phyloP scores from a whole-genome alignment of 2,888 invertebrate species.

The Netelia virgata region DNA sequence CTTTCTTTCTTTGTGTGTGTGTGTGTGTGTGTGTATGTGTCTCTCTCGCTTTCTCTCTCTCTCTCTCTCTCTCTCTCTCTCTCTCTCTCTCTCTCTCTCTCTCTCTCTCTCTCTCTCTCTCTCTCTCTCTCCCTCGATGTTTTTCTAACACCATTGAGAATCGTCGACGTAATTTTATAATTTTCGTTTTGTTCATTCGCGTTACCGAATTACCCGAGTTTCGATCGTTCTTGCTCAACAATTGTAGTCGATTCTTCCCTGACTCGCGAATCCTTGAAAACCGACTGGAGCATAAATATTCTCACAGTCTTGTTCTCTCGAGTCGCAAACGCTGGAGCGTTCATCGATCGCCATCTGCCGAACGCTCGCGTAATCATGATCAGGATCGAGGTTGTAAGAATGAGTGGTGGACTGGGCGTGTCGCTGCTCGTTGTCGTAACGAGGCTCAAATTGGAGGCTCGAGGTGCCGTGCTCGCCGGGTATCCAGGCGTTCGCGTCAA shows the following conservation, averaged over 20 bases:
- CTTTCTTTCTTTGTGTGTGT: too few species aligned
- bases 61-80: too few species aligned
- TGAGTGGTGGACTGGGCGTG: constrained; percentile 13
- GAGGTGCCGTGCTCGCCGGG: constrained; percentile 14
- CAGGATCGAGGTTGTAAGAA: constrained; percentile 38
- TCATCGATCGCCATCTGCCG: constrained; percentile 48
- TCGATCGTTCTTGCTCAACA: constrained; percentile 61
- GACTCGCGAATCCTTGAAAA: constrained; percentile 57
- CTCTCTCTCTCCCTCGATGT: neutral
- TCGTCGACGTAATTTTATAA: neutral
- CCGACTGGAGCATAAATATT: constrained; percentile 70
- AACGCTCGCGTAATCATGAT: constrained; percentile 68
- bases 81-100: too few species aligned
- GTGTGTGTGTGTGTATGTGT: too few species aligned
- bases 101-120: too few species aligned
- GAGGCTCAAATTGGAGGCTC: constrained; percentile 41
- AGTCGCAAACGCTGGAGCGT: constrained; percentile 23
- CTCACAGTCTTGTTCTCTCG: constrained; percentile 66
- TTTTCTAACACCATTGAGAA: neutral
- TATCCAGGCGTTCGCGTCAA: constrained; percentile 68
- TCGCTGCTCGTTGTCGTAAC: constrained; percentile 49
- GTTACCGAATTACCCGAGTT: constrained; percentile 4
- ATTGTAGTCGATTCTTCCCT: constrained; percentile 67
- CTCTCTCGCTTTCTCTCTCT: too few species aligned
- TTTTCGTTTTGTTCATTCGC: neutral